Evolutionary conservation across 2,797 vertebrate genomes (phyloP).

Genomic region (Hoplostethus atlanticus): DNA sequence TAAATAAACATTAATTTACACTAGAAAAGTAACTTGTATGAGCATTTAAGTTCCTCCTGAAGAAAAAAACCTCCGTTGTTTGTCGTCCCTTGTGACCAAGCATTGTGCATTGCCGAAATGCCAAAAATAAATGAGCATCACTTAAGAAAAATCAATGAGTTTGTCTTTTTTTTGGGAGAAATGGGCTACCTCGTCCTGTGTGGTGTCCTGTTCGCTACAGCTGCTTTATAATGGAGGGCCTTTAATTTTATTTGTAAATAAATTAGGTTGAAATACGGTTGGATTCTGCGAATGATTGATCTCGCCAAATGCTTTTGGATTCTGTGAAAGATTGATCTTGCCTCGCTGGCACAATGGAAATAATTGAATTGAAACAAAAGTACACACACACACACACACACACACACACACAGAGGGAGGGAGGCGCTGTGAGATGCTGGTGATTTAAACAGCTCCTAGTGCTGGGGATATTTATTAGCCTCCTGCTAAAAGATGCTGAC

Average conservation of each 20-base stretch:
- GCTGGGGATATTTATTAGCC: conserved; percentile 63
- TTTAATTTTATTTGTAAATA: conserved; percentile 61
- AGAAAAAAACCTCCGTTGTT: conserved; percentile 16
- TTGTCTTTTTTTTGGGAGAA: conserved; percentile 22
- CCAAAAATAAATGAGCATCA: conserved; percentile 55
- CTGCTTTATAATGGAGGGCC: conserved; percentile 31
- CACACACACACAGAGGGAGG: conserved; percentile 3
- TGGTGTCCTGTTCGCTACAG: conserved; percentile 27
- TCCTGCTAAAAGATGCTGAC: conserved; percentile 65
- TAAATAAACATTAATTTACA: conserved; percentile 8
- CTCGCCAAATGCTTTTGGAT: conserved; percentile 31
- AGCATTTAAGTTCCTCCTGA: conserved; percentile 18
- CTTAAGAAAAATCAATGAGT: conserved; percentile 45
- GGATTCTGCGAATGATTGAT: conserved; percentile 54
- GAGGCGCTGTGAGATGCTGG: conserved; percentile 25
- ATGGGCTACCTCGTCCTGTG: conserved; percentile 32
- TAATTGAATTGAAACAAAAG: conserved; percentile 56
- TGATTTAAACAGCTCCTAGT: conserved; percentile 54
- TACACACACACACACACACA: conserved; percentile 20
- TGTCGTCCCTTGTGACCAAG: background rate
- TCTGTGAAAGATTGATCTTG: conserved; percentile 53
- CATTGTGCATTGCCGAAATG: conserved; percentile 41
- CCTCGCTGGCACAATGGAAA: conserved; percentile 44
- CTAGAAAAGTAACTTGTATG: conserved; percentile 21
- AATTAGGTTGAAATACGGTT: conserved; percentile 54